Evolutionary conservation across 2,888 invertebrate genomes (phyloP), one percentile per base, ranked within the genome.

Genomic region (Hartigia nigra): DNA sequence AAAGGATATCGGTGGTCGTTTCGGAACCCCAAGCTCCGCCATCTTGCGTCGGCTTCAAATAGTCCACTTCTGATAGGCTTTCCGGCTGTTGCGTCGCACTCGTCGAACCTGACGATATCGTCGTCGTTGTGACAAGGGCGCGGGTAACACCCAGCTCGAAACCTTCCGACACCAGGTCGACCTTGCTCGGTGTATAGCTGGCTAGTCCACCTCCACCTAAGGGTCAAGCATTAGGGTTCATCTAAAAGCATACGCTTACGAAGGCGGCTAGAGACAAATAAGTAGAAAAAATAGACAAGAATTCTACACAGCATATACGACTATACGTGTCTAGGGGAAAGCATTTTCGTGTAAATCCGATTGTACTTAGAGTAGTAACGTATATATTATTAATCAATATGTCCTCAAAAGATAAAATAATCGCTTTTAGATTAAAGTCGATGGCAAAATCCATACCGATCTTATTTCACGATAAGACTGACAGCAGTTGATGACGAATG

Each of bases 121-220:
- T 81, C 79, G 87, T 82, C 69, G 85, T 82, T 3, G 85, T 78
- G 55, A 86, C 92, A 84, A 91, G 92, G 85, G 93, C 93, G 87
- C 96, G 94, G 83, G 96, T 95, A 79, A 97, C 94, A 77, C 97
- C 97, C 82, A 97, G 93, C 92, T 96, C 95, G 93, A 97, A 97
- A 81, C 94, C 93, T 85, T 94, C 93, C 87, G 92, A 94, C 86
- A 93, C 93, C 84, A 93, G 94, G 84, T 93, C 92, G 78, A 94
- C 94, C 93, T 96, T 96, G 93, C 96, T 94, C 80, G 97, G 97
- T 87, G 96, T 97, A 93, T 97, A 97, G 90, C 95, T 96, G 83
- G 96, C 94, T 91, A 97, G 93, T 75, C 90, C 90, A 77, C 91
- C 88, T 75, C 90, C 91, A 83, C 89, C 91, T 91, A 82, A 35